Percentiles rank a stretch among this genome's conserved stretches.
Conservation (phyloP, 2,888 invertebrate species). For the Gymnoscelis rufifasciata region DNA sequence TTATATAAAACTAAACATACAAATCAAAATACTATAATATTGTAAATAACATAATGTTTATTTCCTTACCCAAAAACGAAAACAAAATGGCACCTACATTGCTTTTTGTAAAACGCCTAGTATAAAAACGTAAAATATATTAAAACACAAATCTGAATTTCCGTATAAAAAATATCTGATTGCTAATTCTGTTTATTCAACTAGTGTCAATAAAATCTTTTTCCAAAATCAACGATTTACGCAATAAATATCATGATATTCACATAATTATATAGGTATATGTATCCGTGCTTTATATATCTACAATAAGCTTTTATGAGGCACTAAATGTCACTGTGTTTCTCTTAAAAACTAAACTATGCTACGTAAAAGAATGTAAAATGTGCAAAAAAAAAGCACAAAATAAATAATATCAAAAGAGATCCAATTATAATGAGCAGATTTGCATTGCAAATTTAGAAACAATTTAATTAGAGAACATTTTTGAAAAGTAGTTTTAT, state of each 20-base stretch:
- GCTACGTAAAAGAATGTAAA: constrained; percentile 6
- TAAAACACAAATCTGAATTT: neutral
- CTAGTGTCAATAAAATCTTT: constrained; percentile 1
- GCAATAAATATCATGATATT: neutral
- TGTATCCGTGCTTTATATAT: constrained; percentile 10
- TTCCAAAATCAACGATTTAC: constrained; percentile 2
- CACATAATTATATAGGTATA: constrained; percentile 14
- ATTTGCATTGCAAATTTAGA: no score
- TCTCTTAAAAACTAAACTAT: constrained; percentile 19
- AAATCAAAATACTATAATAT: no score
- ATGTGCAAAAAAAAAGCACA: constrained; percentile 9
- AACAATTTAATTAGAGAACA: no score
- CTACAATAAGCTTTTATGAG: constrained; percentile 18
- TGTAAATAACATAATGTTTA: neutral
- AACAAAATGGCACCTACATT: no score
- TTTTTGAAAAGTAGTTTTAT: no score
- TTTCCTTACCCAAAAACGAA: no score
- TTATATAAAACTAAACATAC: no score
- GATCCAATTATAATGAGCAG: no score
- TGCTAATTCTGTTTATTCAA: constrained; percentile 6
- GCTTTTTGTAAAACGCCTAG: no score
- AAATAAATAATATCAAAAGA: no score
- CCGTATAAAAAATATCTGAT: constrained; percentile 6
- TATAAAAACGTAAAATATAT: no score
- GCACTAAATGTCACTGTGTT: constrained; percentile 21